These are phyloP conservation scores for Drosophila arizonae DNA, from an alignment of 1,140 invertebrate species.

Conservation along the genomic window DNA sequence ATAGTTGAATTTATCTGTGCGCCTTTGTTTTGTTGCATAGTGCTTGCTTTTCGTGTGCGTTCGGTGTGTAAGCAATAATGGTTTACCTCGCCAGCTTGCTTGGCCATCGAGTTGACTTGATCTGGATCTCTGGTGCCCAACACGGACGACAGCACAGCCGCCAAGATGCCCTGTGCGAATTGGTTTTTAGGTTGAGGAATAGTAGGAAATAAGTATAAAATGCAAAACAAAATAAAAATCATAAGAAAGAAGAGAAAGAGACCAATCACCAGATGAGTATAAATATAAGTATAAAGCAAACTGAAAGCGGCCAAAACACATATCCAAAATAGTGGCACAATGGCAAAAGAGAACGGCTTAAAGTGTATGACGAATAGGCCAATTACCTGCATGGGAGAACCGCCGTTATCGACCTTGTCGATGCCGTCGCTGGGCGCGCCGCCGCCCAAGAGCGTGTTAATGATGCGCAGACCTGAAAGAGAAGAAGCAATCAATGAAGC, in stretches of 20 bases:
- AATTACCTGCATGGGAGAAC: conserved; percentile 92
- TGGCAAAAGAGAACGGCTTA: conserved; percentile 46
- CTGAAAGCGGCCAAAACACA: conserved; percentile 32
- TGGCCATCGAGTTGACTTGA: conserved; percentile 94
- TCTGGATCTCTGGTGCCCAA: conserved; percentile 94
- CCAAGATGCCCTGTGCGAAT: conserved; percentile 90
- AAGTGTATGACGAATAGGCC: conserved; percentile 28
- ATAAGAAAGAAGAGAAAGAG: conserved; percentile 51
- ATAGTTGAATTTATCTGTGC: neutral
- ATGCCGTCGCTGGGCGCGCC: conserved; percentile 90
- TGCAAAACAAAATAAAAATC: conserved; percentile 15
- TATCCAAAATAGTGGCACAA: conserved; percentile 61
- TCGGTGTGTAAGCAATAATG: conserved; percentile 64
- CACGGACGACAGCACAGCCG: conserved; percentile 92
- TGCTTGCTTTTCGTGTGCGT: conserved; percentile 25
- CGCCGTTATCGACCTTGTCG: conserved; percentile 93
- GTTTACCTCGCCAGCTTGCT: conserved; percentile 95
- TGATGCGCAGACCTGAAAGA: conserved; percentile 88
- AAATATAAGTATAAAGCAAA: conserved; percentile 35
- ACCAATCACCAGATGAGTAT: conserved; percentile 62
- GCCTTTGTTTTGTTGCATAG: conserved; percentile 52
- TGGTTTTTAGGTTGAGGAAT: conserved; percentile 68
- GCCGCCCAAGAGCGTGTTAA: conserved; percentile 91
- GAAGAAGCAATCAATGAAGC: neutral
- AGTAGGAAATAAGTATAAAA: conserved; percentile 56